phyloP scores from a whole-genome alignment of 1,140 invertebrate species.

The Cardiocondyla obscurior region DNA sequence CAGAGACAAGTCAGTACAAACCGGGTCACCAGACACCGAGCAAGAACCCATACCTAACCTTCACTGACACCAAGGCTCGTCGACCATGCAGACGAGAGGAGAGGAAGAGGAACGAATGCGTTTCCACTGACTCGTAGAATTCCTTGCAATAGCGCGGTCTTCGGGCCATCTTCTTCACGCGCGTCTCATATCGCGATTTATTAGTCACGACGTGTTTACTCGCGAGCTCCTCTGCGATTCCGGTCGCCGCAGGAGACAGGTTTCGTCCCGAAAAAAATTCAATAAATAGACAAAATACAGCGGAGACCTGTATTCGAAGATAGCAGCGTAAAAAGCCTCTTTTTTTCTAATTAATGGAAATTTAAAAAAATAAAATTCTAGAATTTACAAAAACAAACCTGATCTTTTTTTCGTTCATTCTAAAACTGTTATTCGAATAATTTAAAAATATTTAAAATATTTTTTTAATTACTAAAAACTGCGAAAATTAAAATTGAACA shows the following conservation, averaged over 20 bases:
- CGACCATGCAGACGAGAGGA: conserved; percentile 12
- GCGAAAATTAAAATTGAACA: no score
- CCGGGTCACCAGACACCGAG: conserved; percentile 74
- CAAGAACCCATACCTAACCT: conserved; percentile 71
- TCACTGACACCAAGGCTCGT: conserved; percentile 55
- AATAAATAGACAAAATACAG: not conserved
- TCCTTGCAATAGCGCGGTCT: conserved; percentile 5
- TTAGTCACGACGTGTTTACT: conserved; percentile 12
- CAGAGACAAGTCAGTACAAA: conserved; percentile 47
- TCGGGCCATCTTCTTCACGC: conserved; percentile 4
- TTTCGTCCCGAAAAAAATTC: not conserved
- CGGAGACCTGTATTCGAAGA: not conserved
- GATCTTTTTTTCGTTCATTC: no score
- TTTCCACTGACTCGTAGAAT: conserved; percentile 32
- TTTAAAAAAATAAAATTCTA: no score
- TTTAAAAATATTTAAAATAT: no score
- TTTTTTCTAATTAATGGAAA: no score
- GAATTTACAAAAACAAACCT: no score
- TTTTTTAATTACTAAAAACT: no score
- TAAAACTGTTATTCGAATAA: no score
- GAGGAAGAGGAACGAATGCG: not conserved
- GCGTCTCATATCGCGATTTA: conserved; percentile 15
- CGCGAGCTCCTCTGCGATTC: not conserved
- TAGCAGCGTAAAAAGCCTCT: not conserved
- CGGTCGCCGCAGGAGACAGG: not conserved